A percentile compares a stretch with the other conserved stretches of the same genome.
These are phyloP conservation scores for Polyodon spathula DNA, from an alignment of 2,113 vertebrate genomes.

Conservation along the genomic window DNA sequence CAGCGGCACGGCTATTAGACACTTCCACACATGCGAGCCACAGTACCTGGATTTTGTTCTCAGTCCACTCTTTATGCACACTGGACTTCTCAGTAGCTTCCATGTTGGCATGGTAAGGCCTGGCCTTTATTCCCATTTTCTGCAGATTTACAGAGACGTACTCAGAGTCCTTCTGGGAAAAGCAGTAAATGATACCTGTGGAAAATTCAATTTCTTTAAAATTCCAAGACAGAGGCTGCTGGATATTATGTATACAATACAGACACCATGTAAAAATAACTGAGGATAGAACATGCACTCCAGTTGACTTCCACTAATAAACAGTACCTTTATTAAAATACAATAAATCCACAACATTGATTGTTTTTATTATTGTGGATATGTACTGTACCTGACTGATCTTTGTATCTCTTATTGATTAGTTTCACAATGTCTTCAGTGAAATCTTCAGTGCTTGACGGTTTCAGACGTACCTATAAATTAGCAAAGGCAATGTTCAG, in stretches of 20 bases:
- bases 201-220: constrained; percentile 6
- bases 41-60: constrained; percentile 85
- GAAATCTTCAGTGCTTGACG: constrained; percentile 57
- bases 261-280: too few species aligned
- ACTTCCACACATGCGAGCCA: too few species aligned
- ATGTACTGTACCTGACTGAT: constrained; percentile 71
- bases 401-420: constrained; percentile 77
- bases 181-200: constrained; percentile 89
- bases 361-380: not conserved
- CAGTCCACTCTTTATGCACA: constrained; percentile 80
- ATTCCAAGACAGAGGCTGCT: not conserved
- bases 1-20: too few species aligned
- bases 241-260: too few species aligned
- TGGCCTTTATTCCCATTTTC: constrained; percentile 67
- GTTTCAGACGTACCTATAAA: constrained; percentile 76
- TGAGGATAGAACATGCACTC: too few species aligned
- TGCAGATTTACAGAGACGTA: constrained; percentile 69
- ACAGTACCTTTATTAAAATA: too few species aligned
- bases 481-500: not conserved
- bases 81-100: constrained; percentile 66
- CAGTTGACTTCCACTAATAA: too few species aligned
- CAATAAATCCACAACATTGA: too few species aligned
- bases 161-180: constrained; percentile 95
- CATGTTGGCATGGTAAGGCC: constrained; percentile 85
- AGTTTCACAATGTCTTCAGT: constrained; percentile 68